Base-by-base conservation (phyloP, 1,140 invertebrate species). In the Copidosoma floridanum region DNA sequence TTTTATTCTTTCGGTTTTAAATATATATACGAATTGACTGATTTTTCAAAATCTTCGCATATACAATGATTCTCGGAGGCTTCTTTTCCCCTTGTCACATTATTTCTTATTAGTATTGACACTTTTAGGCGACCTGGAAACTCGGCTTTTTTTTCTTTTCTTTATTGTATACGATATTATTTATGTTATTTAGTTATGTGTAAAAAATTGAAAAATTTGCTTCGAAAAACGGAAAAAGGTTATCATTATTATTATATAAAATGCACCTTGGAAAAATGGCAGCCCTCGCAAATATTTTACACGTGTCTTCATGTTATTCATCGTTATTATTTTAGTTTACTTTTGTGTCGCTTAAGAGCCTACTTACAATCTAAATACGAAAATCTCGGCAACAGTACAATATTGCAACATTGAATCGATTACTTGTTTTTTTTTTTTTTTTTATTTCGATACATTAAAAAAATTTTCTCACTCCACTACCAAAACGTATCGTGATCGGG, bases 361-460 rank as follows among this genome's bases (percentile, higher is more conserved):
- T 47, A 44, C 57, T 53, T 59, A 59, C 16, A 53, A n/a, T 26
- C 57, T 59, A 59, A 38, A 46, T 53, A 53, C 11, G 27, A 53
- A 53, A 59, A 37, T 59, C 46, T 27, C 41, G 38, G 7, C 16
- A 50, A 53, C 57, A 53, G 52, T 53, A 37, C 20, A 18, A 21
- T 59, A 59, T 53, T 44, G 50, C 51, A 53, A 59, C 48, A 52
- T 52, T 46, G n/a, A 53, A 32, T 52, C 27, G 21, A 53, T 59
- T 59, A 59, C 12, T 53, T 53, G 32, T 29, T 27, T 54, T 60
- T 60, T 54, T 24, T n/a, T n/a, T n/a, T n/a, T n/a, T n/a, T n/a
- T n/a, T n/a, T n/a, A n/a, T n/a, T n/a, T n/a, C n/a, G n/a, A n/a
- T n/a, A n/a, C n/a, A n/a, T n/a, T n/a, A n/a, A n/a, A n/a, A n/a